Evolutionary conservation across 2,113 vertebrate genomes (phyloP), one percentile per base, ranked within the genome.

Genomic region (Oreotrochilus melanogaster): DNA sequence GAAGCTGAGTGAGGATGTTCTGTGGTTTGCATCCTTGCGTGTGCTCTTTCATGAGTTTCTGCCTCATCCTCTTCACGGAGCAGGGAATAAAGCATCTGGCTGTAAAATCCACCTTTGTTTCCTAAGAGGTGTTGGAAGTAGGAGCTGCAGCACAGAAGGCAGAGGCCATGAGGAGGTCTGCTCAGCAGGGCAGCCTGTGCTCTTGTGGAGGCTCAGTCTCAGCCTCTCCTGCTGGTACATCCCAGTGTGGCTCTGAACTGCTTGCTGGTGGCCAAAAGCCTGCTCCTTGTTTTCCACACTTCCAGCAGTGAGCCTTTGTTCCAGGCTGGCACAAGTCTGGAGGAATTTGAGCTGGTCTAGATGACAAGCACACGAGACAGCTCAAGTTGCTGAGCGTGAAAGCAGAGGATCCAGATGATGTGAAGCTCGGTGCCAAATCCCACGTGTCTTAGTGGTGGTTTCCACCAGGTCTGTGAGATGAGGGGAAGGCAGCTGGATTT

Each of bases 391-490:
- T 74, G 74, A 51, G 43, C 54, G 47, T 75, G 15, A 58, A 85
- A 86, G 71, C 7, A 0, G 2, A 70, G n/a, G 51, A 17, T 11
- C 19, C 3, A 0, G 2, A 2, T 30, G 69, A 39, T 11, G 72
- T 60, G 28, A 72, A 47, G 53, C n/a, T 65, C 13, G 2, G 9
- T 33, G 7, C 54, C 25, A 23, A 35, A 62, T n/a, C 30, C 27
- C 17, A 10, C 0, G 0, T 8, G 15, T 10, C 47, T 57, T 39
- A 11, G 7, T 7, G 28, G 22, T 66, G 66, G 37, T 9, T 72
- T 64, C 35, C 27, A 11, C 31, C 14, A 4, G 24, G 10, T 13
- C 78, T 80, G 60, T 2, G 28, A 37, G 62, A 5, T 43, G 42
- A 47, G 56, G 70, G 4, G 37, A 53, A 47, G 22, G 47, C 58